Evolutionary conservation across 2,888 invertebrate genomes (phyloP), one percentile per base, ranked within the genome.

Genomic region (Diarsia dahlii): DNA sequence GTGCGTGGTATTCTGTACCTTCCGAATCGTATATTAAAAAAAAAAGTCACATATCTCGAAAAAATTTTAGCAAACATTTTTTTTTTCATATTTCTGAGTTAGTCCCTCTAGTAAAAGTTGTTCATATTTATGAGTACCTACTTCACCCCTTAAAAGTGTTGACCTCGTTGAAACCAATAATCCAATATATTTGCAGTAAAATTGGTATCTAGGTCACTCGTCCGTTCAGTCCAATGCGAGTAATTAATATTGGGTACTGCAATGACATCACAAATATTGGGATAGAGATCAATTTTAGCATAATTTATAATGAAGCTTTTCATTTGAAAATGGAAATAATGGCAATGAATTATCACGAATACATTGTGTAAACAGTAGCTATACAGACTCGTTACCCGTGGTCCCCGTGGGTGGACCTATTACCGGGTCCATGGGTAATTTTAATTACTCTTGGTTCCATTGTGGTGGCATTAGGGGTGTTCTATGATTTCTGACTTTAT

Each of bases 191-290:
- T 1, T 45, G 54, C 28, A 39, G 12, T 23, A 18, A 50, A 65
- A n/a, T 45, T 39, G n/a, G 9, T 0, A 63, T 46, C 54, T 46
- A 66, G 28, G 10, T 23, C 34, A 68, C 18, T 28, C 15, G 10
- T 18, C 3, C 23, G n/a, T n/a, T 39, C 63, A 63, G n/a, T n/a
- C 48, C 63, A 63, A 18, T 54, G 34, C 0, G 48, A 50, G 28
- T 69, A 62, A 72, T 79, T 67, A 72, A 45, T 63, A 79, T 56
- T 23, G 66, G 67, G 62, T 67, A 63, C 56, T 67, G 66, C 56
- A 72, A 72, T 79, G 66, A 45, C 20, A 72, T 48, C 28, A 23
- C 64, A 48, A 66, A 72, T 78, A 79, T 72, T 79, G 50, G 56
- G 54, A 66, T 8, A 62, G 28, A 13, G 48, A 54, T 65, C 52